Base-by-base conservation (phyloP, 2,888 invertebrate species). In the Neocrepidodera transversa region DNA sequence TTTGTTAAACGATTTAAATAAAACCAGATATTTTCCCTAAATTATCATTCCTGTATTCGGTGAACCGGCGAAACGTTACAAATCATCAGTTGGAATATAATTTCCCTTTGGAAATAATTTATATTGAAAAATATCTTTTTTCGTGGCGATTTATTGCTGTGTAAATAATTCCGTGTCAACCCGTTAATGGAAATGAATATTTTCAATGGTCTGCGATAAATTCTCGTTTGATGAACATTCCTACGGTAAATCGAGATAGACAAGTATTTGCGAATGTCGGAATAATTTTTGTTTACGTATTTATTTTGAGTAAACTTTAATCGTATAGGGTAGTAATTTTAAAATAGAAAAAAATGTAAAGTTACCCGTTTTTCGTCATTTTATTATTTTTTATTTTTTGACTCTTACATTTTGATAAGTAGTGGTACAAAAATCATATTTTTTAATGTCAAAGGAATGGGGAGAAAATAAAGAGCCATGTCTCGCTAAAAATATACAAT, bases 81-180 rank as follows among this genome's bases (percentile, higher is more conserved):
- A 53, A 53, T 51, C 51, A 51, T 43, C 42, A 43, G 43, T 43
- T 30, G 42, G 32, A 43, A 53, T 30, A 42, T 53, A 43, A 53
- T 53, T 53, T 43, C 14, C 51, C 20, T 20, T 23, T 43, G 43
- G 18, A 43, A 43, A 53, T 53, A 53, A 43, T 53, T 53, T 53
- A 53, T 53, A 51, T 60, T 70, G 68, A 70, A 50, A 49, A 62
- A 57, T 53, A 43, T 49, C 57, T 61, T 57, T 60, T 52, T 48
- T 35, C 32, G 28, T 38, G 20, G 40, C 6, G 26, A 49, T 59
- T 53, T 52, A 58, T 58, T 26, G 58, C 58, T 38, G 51, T 47
- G 47, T 47, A 45, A 58, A 58, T 58, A 17, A 58, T 47, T 40
- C 16, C 16, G 30, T 38, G 47, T 58, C 42, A 23, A 30, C 35